These are phyloP conservation scores for Pteronotus mesoamericanus DNA, from an alignment of 2,797 vertebrate genomes.

Conservation along the genomic window DNA sequence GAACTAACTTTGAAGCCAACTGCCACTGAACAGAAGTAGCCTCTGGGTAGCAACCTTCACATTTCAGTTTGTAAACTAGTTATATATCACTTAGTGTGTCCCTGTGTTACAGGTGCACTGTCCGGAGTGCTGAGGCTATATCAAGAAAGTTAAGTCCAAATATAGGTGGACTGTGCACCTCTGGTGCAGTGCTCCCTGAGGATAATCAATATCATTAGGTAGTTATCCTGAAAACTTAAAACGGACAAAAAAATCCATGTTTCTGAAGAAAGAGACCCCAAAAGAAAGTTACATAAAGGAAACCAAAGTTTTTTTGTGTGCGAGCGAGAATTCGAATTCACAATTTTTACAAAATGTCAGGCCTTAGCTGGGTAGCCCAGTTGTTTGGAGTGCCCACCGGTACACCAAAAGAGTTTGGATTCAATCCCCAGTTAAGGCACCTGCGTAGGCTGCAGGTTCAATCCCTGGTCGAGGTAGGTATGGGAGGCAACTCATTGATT, in stretches of 20 bases:
- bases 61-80: not conserved
- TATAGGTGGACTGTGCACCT: not conserved
- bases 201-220: not conserved
- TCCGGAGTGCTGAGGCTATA: not conserved
- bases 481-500: not conserved
- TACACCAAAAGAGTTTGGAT: too few relatives aligned
- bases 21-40: not conserved
- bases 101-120: not conserved
- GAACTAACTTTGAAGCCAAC: not conserved
- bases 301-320: not conserved
- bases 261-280: not conserved
- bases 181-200: not conserved
- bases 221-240: not conserved
- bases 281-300: not conserved
- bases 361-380: too few relatives aligned
- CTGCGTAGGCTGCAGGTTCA: not conserved
- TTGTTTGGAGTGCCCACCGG: too few relatives aligned
- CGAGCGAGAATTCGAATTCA: not conserved
- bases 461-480: not conserved
- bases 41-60: not conserved
- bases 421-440: too few relatives aligned
- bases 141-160: not conserved
- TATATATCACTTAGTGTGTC: not conserved
- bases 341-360: not conserved
- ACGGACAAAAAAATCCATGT: not conserved